Percentiles rank a stretch among this genome's conserved stretches.
Conservation (phyloP, 2,797 vertebrate species). For the Neosalanx taihuensis region DNA sequence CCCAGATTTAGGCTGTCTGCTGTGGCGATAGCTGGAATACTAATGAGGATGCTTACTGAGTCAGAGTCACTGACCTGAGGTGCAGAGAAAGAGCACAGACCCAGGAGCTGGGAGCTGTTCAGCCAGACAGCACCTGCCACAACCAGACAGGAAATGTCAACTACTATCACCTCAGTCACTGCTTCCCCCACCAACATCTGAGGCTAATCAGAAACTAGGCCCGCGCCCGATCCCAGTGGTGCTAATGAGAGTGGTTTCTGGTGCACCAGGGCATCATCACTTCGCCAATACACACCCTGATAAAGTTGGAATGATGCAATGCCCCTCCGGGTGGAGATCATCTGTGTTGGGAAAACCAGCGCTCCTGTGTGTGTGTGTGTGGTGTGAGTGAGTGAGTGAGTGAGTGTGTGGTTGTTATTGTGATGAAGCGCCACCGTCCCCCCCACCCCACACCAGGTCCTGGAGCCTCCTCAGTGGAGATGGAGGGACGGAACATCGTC, state of each 20-base stretch:
- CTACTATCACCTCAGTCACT: conserved; percentile 48
- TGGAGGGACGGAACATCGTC: conserved; percentile 33
- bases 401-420: conserved; percentile 12
- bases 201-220: conserved; percentile 27
- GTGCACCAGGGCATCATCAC: background rate
- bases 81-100: conserved; percentile 35
- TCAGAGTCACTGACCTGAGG: conserved; percentile 70
- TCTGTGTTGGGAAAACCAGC: background rate
- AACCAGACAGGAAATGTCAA: conserved; percentile 50
- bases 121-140: conserved; percentile 46
- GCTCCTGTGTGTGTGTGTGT: background rate
- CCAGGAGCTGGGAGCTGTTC: conserved; percentile 47
- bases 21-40: conserved; percentile 69
- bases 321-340: conserved; percentile 14
- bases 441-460: conserved; percentile 18
- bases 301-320: conserved; percentile 22
- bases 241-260: conserved; percentile 12
- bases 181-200: conserved; percentile 13
- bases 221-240: conserved; percentile 34
- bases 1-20: conserved; percentile 60
- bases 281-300: conserved; percentile 6
- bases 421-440: conserved; percentile 29
- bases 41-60: conserved; percentile 72
- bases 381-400: conserved; percentile 1
- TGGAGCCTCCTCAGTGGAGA: conserved; percentile 19